Percentiles rank a stretch among this genome's conserved stretches.
These are phyloP conservation scores for Tiliacea citrago DNA, from an alignment of 2,888 invertebrate species.

Conservation along the genomic window DNA sequence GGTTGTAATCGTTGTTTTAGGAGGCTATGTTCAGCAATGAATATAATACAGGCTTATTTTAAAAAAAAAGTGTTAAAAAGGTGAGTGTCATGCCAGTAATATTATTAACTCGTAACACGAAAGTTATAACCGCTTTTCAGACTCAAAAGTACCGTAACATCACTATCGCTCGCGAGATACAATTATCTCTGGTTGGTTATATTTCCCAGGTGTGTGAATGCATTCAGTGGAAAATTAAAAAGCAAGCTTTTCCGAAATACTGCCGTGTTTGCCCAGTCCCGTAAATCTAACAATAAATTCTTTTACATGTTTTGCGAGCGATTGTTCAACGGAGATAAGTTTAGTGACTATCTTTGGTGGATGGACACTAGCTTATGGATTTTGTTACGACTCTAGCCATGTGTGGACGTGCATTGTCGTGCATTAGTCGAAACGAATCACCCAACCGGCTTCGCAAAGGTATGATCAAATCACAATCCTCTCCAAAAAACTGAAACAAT, in stretches of 20 bases:
- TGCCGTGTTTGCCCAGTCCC: slow-evolving; percentile 42
- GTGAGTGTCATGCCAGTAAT: slow-evolving; percentile 1
- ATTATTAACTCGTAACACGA: slow-evolving; percentile 12
- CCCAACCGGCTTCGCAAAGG: too few species aligned
- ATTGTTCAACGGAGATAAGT: slow-evolving; percentile 29
- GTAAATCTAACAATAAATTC: slow-evolving; percentile 55
- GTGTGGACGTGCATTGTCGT: too few species aligned
- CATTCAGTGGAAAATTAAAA: slow-evolving; percentile 79
- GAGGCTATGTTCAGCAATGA: not conserved
- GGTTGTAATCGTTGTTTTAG: not conserved
- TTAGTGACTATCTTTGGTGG: slow-evolving; percentile 33
- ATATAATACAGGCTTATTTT: not conserved
- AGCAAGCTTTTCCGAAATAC: slow-evolving; percentile 63
- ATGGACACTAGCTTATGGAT: slow-evolving; percentile 5
- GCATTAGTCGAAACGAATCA: too few species aligned
- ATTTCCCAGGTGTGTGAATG: slow-evolving; percentile 75
- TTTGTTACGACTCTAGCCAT: too few species aligned
- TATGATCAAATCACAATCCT: too few species aligned
- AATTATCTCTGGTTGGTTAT: slow-evolving; percentile 71
- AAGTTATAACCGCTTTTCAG: slow-evolving; percentile 29
- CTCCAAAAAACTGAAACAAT: too few species aligned
- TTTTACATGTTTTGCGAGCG: slow-evolving; percentile 31
- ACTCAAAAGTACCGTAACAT: slow-evolving; percentile 42
- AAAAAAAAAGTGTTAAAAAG: slow-evolving; percentile 13
- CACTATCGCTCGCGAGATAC: slow-evolving; percentile 65